phyloP scores from a whole-genome alignment of 2,888 invertebrate species.

The Hypselothyrea guttata region DNA sequence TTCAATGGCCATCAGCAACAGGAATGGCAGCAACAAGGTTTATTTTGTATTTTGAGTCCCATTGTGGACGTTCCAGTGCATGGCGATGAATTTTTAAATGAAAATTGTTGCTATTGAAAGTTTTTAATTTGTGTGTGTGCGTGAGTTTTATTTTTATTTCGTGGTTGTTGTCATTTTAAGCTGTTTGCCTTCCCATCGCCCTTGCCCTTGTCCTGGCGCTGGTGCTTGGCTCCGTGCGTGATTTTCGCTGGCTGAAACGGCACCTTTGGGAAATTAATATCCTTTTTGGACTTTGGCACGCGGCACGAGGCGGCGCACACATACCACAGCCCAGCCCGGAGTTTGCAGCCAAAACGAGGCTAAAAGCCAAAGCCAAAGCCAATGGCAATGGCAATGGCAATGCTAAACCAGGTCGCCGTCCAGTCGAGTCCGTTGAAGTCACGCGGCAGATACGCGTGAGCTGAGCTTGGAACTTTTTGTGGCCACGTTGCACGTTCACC shows the following conservation, averaged over 20 bases:
- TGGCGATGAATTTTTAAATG: conserved; percentile 77
- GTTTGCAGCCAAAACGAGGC: neutral
- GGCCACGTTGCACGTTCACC: conserved; percentile 69
- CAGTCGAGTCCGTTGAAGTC: conserved; percentile 51
- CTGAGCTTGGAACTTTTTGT: conserved; percentile 64
- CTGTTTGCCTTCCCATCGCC: conserved; percentile 11
- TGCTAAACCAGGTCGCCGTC: too few species aligned
- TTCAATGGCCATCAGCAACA: conserved; percentile 59
- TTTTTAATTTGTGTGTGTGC: conserved; percentile 76
- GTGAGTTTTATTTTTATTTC: conserved; percentile 65
- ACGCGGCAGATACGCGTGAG: conserved; percentile 75
- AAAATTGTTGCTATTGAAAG: conserved; percentile 79
- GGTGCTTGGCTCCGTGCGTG: conserved; percentile 73
- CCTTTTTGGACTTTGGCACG: conserved; percentile 69
- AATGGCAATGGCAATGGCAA: too few species aligned
- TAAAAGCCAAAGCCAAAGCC: conserved; percentile 4
- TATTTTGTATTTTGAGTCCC: too few species aligned
- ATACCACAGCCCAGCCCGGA: too few species aligned
- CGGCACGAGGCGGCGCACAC: conserved; percentile 10
- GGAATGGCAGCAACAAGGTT: conserved; percentile 12
- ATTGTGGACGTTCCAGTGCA: conserved; percentile 54
- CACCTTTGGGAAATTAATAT: conserved; percentile 81
- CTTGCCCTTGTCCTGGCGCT: conserved; percentile 15
- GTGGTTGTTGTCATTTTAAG: conserved; percentile 22
- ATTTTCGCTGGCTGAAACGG: conserved; percentile 71